phyloP scores from a whole-genome alignment of 2,797 vertebrate species.

The Ciconia nigra region DNA sequence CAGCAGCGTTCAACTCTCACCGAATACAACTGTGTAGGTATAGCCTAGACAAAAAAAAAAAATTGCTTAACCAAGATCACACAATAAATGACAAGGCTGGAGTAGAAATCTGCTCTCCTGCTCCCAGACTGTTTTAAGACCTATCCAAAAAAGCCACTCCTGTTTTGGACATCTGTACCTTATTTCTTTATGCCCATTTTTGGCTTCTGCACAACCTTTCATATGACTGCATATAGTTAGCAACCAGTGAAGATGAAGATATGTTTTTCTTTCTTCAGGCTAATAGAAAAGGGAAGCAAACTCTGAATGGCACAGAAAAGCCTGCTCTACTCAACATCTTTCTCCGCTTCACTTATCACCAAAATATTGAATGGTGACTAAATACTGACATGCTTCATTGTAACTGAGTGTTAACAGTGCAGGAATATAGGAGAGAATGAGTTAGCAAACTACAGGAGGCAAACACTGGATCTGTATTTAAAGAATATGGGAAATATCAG shows the following conservation, averaged over 20 bases:
- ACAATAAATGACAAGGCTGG: not conserved
- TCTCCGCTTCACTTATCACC: not conserved
- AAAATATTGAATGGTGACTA: not conserved
- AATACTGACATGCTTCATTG: not conserved
- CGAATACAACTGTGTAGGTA: not conserved
- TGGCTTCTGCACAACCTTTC: not conserved
- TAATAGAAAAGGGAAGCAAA: not conserved
- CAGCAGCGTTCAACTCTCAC: not conserved
- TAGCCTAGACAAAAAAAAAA: not conserved
- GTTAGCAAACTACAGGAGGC: not conserved
- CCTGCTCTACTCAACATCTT: not conserved
- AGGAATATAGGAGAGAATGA: not conserved
- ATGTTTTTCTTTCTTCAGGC: not conserved
- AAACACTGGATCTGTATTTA: not conserved
- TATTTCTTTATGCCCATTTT: not conserved
- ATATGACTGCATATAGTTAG: not conserved
- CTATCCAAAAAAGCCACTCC: not conserved
- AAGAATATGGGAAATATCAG: not conserved
- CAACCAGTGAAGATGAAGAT: not conserved
- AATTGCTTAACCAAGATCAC: not conserved
- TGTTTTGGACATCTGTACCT: not conserved
- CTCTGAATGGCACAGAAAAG: not conserved
- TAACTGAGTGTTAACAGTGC: not conserved
- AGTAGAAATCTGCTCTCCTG: not conserved
- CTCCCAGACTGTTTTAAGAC: not conserved